Evolutionary conservation across 2,113 vertebrate genomes (phyloP), one percentile per base, ranked within the genome.

Genomic region (Stictonetta naevosa): DNA sequence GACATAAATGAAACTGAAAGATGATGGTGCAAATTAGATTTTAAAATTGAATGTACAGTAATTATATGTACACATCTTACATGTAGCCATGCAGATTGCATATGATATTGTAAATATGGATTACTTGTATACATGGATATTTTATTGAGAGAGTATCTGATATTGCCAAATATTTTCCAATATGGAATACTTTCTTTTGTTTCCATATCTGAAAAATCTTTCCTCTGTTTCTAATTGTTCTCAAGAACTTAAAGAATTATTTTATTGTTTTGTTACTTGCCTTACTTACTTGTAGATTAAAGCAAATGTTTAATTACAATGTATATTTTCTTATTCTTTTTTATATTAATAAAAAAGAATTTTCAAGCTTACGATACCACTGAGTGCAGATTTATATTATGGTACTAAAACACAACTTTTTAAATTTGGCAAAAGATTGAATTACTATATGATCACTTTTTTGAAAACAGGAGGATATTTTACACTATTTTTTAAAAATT

Each of bases 301-400:
- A 94, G 23, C 18, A 96, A 94, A 94, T 83, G 46, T 90, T 92
- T 89, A 85, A 86, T 73, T 84, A 86, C 66, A 67, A 75, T 73
- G 78, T 88, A 82, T 97, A 75, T 95, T 96, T 95, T 96, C 69
- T 91, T 94, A 93, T 84, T 89, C 76, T 66, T 92, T 96, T 94
- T 92, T 92, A 86, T 87, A 69, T 59, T 67, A 98, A 98, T 98
- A 98, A 98, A 98, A 95, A 52, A 33, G 7, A 95, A 89, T 96
- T 98, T 97, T 90, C 75, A 83, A 97, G 56, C 66, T 78, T 71
- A 86, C 22, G 53, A 83, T 91, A 56, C 64, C 53, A 64, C 11
- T 36, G 80, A 68, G 62, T 82, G 58, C 28, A 64, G 16, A 62
- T 60, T 63, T 92, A 18, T 63, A 31, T 59, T 88, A 67, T 18